Percentiles rank a stretch among this genome's conserved stretches.
Conservation (phyloP, 2,113 vertebrate species). For the Ardeotis arabs region DNA sequence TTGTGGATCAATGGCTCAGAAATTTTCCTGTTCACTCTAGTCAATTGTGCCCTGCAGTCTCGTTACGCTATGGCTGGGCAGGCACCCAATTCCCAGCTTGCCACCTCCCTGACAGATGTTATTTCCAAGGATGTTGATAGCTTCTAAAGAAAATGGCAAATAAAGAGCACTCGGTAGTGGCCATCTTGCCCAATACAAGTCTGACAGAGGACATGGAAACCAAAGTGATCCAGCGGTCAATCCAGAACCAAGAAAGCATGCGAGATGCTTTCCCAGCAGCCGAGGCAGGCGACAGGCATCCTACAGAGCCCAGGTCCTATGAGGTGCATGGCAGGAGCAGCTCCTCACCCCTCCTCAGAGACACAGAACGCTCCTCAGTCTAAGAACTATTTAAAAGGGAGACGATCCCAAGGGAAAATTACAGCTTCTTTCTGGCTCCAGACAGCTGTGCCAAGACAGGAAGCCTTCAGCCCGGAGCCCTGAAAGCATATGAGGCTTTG, state of each 20-base stretch:
- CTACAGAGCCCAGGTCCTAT: not conserved
- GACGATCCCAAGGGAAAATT: not conserved
- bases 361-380: not conserved
- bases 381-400: not conserved
- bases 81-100: constrained; percentile 83
- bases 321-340: not conserved
- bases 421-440: not conserved
- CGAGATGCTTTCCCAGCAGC: not conserved
- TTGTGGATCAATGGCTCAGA: constrained; percentile 84
- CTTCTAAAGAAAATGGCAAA: not conserved
- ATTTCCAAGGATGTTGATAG: not conserved
- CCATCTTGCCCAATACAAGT: not conserved
- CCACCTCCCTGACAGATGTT: constrained; percentile 48
- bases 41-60: constrained; percentile 78
- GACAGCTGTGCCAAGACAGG: not conserved
- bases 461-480: not conserved
- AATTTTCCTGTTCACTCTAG: constrained; percentile 73
- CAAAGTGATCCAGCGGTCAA: not conserved
- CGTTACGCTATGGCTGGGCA: constrained; percentile 60
- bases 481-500: not conserved
- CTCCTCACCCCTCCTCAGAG: rapidly evolving
- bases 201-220: not conserved
- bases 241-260: not conserved
- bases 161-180: not conserved
- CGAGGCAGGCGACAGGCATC: not conserved